Evolutionary conservation across 1,140 invertebrate genomes (phyloP), one percentile per base, ranked within the genome.

Genomic region (Colletes gigas): DNA sequence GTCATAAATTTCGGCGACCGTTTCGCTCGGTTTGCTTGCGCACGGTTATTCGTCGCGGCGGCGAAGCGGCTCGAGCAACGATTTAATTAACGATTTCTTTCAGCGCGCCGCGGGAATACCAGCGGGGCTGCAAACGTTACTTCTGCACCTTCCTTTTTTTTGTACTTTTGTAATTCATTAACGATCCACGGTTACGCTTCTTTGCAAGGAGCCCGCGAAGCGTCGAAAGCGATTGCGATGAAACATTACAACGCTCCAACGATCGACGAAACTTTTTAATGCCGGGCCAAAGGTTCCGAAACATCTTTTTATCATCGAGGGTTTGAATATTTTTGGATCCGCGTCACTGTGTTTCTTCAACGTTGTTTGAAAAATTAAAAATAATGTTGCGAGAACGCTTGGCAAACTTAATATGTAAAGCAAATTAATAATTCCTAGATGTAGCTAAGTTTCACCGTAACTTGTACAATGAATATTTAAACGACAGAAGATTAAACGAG

Each of bases 31-130:
- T 66, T 79, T 73, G 77, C 60, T 55, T 63, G 54, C 54, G 62
- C 57, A 30, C 47, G 66, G 77, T 65, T 63, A 50, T 54, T 73
- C 77, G 57, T 70, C 52, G 30, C 21, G 72, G 15, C 55, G 59
- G 41, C 59, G 82, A 50, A 80, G 30, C 50, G 69, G 55, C 52
- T 19, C 63, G n/a, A 68, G 57, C 55, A 47, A 81, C 77, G 82
- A 76, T 85, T 83, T 84, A 84, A 85, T 84, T 85, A 85, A 84
- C 79, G 83, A 75, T 85, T 84, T 80, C 67, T 84, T 84, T 85
- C 67, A 17, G 4, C 65, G 65, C 72, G 78, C 44, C 12, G 41
- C 74, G 68, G 52, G 62, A 60, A 39, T 30, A 50, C 70, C 65
- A 12, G 41, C 67, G 59, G n/a, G 15, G 12, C 21, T 39, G 39